Evolutionary conservation across 2,888 invertebrate genomes (phyloP).

Genomic region (Meiosimyza decipiens): DNA sequence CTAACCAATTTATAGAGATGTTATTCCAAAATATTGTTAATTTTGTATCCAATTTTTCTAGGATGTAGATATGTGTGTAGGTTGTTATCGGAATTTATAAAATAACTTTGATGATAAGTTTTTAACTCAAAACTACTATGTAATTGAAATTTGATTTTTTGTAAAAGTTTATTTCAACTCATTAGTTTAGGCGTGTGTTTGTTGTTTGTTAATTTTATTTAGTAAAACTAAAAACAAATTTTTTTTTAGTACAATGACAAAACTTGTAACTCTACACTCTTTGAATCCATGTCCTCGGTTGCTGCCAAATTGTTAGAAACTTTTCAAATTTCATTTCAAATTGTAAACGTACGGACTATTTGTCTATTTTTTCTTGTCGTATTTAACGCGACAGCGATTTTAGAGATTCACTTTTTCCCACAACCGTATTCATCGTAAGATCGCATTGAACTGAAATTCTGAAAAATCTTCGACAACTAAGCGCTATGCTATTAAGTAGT

Average conservation of each 20-base stretch:
- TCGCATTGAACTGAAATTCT: slow-evolving; percentile 53
- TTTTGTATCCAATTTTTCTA: too few relatives aligned
- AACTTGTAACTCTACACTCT: slow-evolving; percentile 53
- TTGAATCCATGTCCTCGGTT: slow-evolving; percentile 62
- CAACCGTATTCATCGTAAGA: slow-evolving; percentile 59
- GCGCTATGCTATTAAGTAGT: slow-evolving; percentile 1
- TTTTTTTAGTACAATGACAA: slow-evolving; percentile 15
- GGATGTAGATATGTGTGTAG: too few relatives aligned
- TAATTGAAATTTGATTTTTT: too few relatives aligned
- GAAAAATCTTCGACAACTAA: slow-evolving; percentile 27
- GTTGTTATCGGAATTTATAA: too few relatives aligned
- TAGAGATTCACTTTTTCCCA: slow-evolving; percentile 32
- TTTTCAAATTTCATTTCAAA: slow-evolving; percentile 61
- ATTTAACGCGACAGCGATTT: background rate
- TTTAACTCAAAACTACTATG: too few relatives aligned
- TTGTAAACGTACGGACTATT: background rate
- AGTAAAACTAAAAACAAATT: background rate
- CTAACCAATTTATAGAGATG: too few relatives aligned
- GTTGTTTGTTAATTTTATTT: slow-evolving; percentile 8
- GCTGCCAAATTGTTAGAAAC: slow-evolving; percentile 58
- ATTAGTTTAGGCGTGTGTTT: background rate
- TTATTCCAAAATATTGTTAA: too few relatives aligned
- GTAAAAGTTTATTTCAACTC: too few relatives aligned
- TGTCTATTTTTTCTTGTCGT: background rate
- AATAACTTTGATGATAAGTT: too few relatives aligned